These are phyloP conservation scores for Limnothrissa miodon DNA, from an alignment of 2,113 vertebrate species.

Conservation along the genomic window DNA sequence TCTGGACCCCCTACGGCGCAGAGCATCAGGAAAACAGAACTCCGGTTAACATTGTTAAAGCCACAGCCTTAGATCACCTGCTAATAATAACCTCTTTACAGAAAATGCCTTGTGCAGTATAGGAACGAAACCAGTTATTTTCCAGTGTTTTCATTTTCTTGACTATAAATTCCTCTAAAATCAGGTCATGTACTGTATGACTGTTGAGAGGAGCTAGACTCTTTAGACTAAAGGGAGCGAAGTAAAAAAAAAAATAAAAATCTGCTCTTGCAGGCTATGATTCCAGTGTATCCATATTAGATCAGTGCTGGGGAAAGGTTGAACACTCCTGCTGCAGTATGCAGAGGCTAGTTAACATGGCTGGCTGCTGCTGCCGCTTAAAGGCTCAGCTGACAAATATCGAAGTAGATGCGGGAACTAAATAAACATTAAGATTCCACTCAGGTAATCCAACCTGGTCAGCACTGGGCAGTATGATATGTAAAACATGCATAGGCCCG, in stretches of 20 bases:
- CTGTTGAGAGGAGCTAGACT: too few species aligned
- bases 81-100: too few species aligned
- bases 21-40: background rate
- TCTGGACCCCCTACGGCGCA: background rate
- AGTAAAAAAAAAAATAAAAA: too few species aligned
- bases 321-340: background rate
- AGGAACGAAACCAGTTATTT: too few species aligned
- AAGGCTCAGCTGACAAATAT: background rate
- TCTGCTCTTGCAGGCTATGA: background rate
- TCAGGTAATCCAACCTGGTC: background rate
- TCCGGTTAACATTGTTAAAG: background rate
- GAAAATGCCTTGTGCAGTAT: too few species aligned
- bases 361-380: background rate
- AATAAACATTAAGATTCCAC: background rate
- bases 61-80: background rate
- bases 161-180: too few species aligned
- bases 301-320: background rate
- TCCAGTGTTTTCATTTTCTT: too few species aligned
- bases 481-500: background rate
- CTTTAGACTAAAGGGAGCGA: too few species aligned
- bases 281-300: background rate
- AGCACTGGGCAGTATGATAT: background rate
- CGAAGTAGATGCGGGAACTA: background rate
- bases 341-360: too few species aligned
- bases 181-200: too few species aligned